A percentile compares a stretch with the other conserved stretches of the same genome.
phyloP scores from a whole-genome alignment of 2,113 vertebrate species.

The Apaloderma vittatum region DNA sequence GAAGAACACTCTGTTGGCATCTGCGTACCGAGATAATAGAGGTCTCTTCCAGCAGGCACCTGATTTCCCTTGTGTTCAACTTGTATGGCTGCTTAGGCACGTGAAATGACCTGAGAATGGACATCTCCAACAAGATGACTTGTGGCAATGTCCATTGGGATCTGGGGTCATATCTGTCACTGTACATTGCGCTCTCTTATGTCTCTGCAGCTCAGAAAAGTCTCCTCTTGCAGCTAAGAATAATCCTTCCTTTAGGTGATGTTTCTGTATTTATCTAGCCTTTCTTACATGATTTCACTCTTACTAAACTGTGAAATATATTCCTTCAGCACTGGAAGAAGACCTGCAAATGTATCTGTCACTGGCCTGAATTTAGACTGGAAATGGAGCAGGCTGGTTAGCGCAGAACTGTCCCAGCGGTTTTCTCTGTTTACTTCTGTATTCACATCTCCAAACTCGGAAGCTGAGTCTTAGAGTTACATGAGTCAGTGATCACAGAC shows the following conservation, averaged over 20 bases:
- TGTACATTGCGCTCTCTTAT: background rate
- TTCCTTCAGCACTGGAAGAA: conserved; percentile 16
- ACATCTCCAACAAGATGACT: background rate
- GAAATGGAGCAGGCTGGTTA: background rate
- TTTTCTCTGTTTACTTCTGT: conserved; percentile 1
- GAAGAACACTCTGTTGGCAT: background rate
- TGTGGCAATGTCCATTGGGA: background rate
- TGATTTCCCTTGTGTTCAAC: background rate
- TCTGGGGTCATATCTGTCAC: background rate
- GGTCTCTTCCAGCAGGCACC: background rate
- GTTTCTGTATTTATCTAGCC: background rate
- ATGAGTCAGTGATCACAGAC: background rate
- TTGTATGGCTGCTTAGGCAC: background rate
- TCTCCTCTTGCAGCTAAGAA: background rate
- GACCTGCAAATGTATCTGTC: background rate
- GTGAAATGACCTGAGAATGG: background rate
- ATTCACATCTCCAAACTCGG: background rate
- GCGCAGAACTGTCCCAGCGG: background rate
- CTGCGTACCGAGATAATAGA: background rate
- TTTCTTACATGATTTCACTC: conserved; percentile 16
- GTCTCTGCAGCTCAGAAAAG: background rate
- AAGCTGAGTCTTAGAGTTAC: background rate
- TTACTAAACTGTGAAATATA: background rate
- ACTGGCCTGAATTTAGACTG: background rate
- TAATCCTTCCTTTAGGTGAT: conserved; percentile 18